Evolutionary conservation across 2,797 vertebrate genomes (phyloP).

Genomic region (Emys orbicularis): DNA sequence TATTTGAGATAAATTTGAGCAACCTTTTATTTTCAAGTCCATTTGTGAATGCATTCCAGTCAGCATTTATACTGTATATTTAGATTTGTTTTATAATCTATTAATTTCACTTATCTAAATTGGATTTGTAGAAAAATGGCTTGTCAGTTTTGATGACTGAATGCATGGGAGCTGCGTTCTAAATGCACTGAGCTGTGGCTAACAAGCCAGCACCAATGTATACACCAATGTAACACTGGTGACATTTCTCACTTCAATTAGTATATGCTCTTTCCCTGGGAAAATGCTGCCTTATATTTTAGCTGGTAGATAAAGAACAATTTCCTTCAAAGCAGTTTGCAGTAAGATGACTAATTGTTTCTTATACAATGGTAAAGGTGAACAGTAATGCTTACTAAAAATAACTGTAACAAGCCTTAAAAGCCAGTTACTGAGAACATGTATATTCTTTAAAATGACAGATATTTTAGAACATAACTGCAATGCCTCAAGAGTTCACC

Average conservation of each 20-base stretch:
- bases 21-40: constrained; percentile 13
- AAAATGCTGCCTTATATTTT: background rate
- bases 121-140: background rate
- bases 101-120: background rate
- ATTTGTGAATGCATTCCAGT: constrained; percentile 17
- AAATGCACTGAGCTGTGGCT: background rate
- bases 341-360: constrained; percentile 6
- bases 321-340: background rate
- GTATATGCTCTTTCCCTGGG: constrained; percentile 25
- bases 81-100: constrained; percentile 34
- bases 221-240: background rate
- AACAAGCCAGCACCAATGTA: background rate
- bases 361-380: background rate
- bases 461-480: constrained; percentile 32
- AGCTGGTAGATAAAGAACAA: background rate
- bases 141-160: background rate
- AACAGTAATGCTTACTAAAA: constrained; percentile 1
- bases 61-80: background rate
- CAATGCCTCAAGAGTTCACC: constrained; percentile 21
- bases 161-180: background rate
- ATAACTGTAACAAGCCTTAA: constrained; percentile 1
- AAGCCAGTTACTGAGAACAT: background rate
- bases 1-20: background rate
- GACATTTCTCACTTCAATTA: constrained; percentile 7
- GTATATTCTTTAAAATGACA: background rate